Evolutionary conservation across 2,113 vertebrate species (phyloP).

Genomic region (Melanostigma gelatinosum): DNA sequence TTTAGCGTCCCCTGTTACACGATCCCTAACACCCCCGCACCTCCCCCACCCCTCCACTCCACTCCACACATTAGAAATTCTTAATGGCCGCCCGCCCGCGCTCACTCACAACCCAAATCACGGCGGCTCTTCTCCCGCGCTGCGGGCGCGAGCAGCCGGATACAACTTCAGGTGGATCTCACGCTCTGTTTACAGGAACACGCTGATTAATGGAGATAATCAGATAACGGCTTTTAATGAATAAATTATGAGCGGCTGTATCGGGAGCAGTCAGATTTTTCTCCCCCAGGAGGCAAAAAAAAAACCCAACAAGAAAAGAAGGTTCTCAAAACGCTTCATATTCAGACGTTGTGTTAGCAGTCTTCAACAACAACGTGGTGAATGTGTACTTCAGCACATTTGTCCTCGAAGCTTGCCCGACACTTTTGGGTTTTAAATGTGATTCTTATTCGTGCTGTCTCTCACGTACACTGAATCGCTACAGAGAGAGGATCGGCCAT

Average conservation of each 20-base stretch:
- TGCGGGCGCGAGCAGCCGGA: conserved; percentile 36
- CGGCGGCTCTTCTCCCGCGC: conserved; percentile 26
- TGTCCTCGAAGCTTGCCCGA: conserved; percentile 8
- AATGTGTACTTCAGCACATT: conserved; percentile 1
- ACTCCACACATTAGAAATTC: conserved; percentile 62
- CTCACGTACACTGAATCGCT: conserved; percentile 2
- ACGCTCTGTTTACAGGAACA: conserved; percentile 65
- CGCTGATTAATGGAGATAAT: conserved; percentile 72
- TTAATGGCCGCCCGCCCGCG: conserved; percentile 51
- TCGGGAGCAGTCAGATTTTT: conserved; percentile 26
- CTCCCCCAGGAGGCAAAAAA: conserved; percentile 25
- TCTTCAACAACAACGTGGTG: neutral
- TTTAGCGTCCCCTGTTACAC: conserved; percentile 58
- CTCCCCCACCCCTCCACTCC: neutral
- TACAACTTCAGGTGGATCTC: conserved; percentile 61
- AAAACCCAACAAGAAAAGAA: neutral
- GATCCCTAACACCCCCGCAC: conserved; percentile 35
- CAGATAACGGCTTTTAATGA: conserved; percentile 72
- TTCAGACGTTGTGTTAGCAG: neutral
- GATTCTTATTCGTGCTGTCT: conserved; percentile 24
- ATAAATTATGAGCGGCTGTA: conserved; percentile 71
- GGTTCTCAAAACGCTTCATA: neutral
- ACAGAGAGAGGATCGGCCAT: neutral
- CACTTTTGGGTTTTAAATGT: conserved; percentile 6
- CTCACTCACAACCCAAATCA: conserved; percentile 45